Conservation (phyloP, 2,888 invertebrate species). For the Nemurella pictetii region DNA sequence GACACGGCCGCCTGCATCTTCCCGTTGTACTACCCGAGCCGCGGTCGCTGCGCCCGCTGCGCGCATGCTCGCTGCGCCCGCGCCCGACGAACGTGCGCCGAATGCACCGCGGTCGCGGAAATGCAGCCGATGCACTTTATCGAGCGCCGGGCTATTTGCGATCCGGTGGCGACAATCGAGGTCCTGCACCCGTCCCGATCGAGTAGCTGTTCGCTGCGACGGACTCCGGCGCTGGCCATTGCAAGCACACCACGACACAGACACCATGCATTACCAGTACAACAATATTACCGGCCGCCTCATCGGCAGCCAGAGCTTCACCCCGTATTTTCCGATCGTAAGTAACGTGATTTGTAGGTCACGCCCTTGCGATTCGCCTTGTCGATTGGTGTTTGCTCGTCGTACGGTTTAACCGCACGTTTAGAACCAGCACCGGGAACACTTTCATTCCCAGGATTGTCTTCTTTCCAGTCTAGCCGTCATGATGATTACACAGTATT, state of each 20-base stretch:
- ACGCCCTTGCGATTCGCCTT: neutral
- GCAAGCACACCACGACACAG: neutral
- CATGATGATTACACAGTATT: too few relatives aligned
- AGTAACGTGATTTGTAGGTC: neutral
- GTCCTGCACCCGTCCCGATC: neutral
- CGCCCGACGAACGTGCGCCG: neutral
- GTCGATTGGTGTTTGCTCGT: too few relatives aligned
- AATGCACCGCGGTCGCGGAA: neutral
- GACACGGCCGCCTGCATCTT: neutral
- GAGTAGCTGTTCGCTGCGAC: neutral
- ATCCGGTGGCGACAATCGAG: neutral
- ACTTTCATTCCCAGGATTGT: too few relatives aligned
- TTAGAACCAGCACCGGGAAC: too few relatives aligned
- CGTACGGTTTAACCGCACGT: too few relatives aligned
- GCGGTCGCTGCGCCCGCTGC: neutral
- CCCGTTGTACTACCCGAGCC: neutral
- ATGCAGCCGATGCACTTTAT: neutral
- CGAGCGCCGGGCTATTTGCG: neutral
- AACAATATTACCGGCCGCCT: slow-evolving; percentile 39
- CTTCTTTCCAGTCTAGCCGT: too few relatives aligned
- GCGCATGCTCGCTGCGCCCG: neutral
- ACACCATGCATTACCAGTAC: slow-evolving; percentile 39
- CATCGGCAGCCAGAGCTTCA: slow-evolving; percentile 34
- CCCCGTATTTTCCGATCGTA: slow-evolving; percentile 42
- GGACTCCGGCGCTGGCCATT: too few relatives aligned